Percentiles rank a stretch among this genome's conserved stretches.
These are phyloP conservation scores for Psix sp. DNA, from an alignment of 1,140 invertebrate genomes.

Conservation along the genomic window DNA sequence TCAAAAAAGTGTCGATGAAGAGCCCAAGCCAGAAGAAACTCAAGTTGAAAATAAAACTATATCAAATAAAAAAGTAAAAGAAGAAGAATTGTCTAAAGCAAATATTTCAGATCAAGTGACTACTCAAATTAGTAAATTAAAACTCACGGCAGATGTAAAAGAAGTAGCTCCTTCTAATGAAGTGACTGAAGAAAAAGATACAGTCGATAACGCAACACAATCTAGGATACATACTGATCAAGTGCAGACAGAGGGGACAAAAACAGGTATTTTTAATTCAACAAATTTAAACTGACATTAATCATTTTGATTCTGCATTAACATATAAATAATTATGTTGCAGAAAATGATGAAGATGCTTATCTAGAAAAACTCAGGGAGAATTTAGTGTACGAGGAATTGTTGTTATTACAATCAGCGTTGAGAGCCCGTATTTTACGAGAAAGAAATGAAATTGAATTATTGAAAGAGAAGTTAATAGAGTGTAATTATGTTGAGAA, in stretches of 20 bases:
- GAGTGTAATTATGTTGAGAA: constrained; percentile 74
- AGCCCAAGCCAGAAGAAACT: constrained; percentile 76
- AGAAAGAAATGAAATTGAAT: constrained; percentile 83
- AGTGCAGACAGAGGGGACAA: constrained; percentile 32
- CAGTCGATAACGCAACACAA: constrained; percentile 52
- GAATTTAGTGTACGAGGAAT: constrained; percentile 82
- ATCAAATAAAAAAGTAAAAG: constrained; percentile 21
- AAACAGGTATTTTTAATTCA: constrained; percentile 37
- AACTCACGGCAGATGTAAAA: constrained; percentile 10
- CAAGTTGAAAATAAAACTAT: constrained; percentile 50
- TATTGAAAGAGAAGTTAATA: constrained; percentile 77
- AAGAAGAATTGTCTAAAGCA: constrained; percentile 49
- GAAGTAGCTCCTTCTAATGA: constrained; percentile 13
- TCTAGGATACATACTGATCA: constrained; percentile 10
- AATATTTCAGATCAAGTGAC: constrained; percentile 22
- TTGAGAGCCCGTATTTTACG: constrained; percentile 81
- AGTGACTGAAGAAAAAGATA: constrained; percentile 62
- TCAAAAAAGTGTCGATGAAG: constrained; percentile 76
- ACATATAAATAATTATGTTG: constrained; percentile 62
- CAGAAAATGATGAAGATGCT: constrained; percentile 71
- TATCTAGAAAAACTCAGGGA: constrained; percentile 79
- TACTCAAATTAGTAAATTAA: constrained; percentile 38
- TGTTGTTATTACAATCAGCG: constrained; percentile 81
- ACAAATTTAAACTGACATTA: constrained; percentile 4
- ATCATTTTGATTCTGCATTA: constrained; percentile 21